These are phyloP conservation scores for Aulostomus chinensis DNA, from an alignment of 2,797 vertebrate species.

Conservation along the genomic window DNA sequence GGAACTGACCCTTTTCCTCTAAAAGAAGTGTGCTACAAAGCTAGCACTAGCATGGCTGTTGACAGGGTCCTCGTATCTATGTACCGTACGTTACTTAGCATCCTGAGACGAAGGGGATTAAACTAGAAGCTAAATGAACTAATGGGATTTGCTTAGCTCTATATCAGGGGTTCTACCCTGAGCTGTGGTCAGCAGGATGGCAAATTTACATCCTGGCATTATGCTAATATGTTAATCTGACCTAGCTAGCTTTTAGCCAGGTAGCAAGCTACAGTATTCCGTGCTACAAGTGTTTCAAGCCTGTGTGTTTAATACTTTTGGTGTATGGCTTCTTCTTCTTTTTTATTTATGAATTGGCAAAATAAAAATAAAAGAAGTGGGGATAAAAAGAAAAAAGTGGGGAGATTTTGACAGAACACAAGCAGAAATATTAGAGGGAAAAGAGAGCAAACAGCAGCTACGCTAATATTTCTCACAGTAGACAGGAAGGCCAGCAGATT, in stretches of 20 bases:
- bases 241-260: slow-evolving; percentile 31
- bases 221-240: slow-evolving; percentile 58
- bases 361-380: neutral
- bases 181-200: slow-evolving; percentile 61
- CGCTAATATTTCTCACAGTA: slow-evolving; percentile 67
- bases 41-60: slow-evolving; percentile 62
- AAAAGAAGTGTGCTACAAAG: slow-evolving; percentile 33
- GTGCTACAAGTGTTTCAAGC: slow-evolving; percentile 39
- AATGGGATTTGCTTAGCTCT: slow-evolving; percentile 68
- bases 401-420: neutral
- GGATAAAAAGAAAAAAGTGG: neutral
- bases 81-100: slow-evolving; percentile 49
- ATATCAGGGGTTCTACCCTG: slow-evolving; percentile 53
- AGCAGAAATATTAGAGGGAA: slow-evolving; percentile 16
- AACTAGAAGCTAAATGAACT: slow-evolving; percentile 57
- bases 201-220: slow-evolving; percentile 35
- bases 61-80: slow-evolving; percentile 43
- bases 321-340: slow-evolving; percentile 64
- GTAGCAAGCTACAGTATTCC: slow-evolving; percentile 13
- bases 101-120: slow-evolving; percentile 68
- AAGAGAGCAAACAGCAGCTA: slow-evolving; percentile 50
- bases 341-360: slow-evolving; percentile 2
- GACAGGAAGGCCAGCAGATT: slow-evolving; percentile 51
- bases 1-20: slow-evolving; percentile 17
- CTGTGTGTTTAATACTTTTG: slow-evolving; percentile 49